Conservation (phyloP, 92 coral and sea anemone species). For the Porites lobata region DNA sequence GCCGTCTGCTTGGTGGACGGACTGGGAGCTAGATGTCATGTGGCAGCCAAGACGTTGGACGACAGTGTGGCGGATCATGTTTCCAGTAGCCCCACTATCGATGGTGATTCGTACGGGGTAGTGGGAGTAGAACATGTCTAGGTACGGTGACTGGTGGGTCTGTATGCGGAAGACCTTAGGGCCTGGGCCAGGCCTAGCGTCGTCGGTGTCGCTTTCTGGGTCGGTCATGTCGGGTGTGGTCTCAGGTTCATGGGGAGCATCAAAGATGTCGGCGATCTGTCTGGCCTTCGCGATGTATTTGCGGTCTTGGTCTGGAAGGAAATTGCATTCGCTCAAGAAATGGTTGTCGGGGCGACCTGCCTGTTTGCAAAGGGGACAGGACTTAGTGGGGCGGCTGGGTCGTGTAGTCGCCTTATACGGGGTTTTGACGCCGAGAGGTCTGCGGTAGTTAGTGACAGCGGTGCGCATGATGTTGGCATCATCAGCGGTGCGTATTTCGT, state of each 20-base stretch:
- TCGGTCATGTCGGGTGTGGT: background rate
- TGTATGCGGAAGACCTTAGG: slow-evolving; percentile 28
- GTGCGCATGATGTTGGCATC: slow-evolving; percentile 9
- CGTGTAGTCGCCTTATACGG: no score
- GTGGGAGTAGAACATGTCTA: slow-evolving; percentile 58
- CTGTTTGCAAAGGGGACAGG: background rate
- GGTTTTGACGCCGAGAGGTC: no score
- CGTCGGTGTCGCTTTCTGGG: background rate
- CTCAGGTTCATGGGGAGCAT: slow-evolving; percentile 31
- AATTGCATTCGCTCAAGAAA: slow-evolving; percentile 67
- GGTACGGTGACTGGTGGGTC: slow-evolving; percentile 63
- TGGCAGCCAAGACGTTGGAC: slow-evolving; percentile 38
- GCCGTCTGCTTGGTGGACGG: slow-evolving; percentile 25
- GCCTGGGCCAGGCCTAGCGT: background rate
- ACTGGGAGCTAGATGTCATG: slow-evolving; percentile 45
- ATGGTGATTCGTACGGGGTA: slow-evolving; percentile 31
- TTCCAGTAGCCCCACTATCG: slow-evolving; percentile 65
- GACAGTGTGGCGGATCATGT: slow-evolving; percentile 53
- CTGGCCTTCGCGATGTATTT: slow-evolving; percentile 67
- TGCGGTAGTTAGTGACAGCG: background rate
- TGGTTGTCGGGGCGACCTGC: background rate
- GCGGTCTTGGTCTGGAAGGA: slow-evolving; percentile 66
- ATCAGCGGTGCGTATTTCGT: background rate
- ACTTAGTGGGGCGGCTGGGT: background rate
- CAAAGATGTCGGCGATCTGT: slow-evolving; percentile 69